These are phyloP conservation scores for Hylaeus volcanicus DNA, from an alignment of 1,140 invertebrate species.

Conservation along the genomic window DNA sequence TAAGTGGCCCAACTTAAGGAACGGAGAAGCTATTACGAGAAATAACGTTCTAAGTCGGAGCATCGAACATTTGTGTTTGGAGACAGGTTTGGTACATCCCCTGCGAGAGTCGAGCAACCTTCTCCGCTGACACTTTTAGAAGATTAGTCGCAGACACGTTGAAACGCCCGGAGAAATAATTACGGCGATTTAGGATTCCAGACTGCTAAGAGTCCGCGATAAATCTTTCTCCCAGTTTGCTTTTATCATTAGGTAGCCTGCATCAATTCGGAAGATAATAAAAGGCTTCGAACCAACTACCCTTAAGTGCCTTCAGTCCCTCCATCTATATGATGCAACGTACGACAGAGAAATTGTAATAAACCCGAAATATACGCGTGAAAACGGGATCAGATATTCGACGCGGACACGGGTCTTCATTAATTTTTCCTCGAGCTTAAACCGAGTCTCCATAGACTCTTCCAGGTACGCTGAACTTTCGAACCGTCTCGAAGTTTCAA, in stretches of 20 bases:
- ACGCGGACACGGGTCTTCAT: not conserved
- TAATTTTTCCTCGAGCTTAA: constrained; percentile 7
- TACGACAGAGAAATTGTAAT: too few species aligned
- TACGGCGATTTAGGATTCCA: constrained; percentile 1
- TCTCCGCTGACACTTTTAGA: not conserved
- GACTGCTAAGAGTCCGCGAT: not conserved
- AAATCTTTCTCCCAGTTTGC: not conserved
- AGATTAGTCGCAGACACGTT: not conserved
- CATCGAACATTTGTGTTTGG: too few species aligned
- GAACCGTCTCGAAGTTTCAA: not conserved
- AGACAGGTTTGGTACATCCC: too few species aligned
- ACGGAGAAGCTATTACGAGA: too few species aligned
- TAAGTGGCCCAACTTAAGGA: too few species aligned
- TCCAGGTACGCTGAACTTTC: too few species aligned
- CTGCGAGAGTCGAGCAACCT: not conserved
- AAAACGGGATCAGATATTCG: too few species aligned
- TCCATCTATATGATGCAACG: too few species aligned
- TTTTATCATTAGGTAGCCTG: not conserved
- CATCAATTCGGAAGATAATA: not conserved
- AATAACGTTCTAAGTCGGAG: too few species aligned
- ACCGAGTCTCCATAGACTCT: not conserved
- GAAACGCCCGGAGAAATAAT: not conserved
- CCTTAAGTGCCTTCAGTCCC: not conserved
- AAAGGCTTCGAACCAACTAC: not conserved
- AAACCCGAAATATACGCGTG: too few species aligned